Percentiles rank a stretch among this genome's conserved stretches.
phyloP scores from a whole-genome alignment of 2,797 vertebrate species.

The Phalanger gymnotis region DNA sequence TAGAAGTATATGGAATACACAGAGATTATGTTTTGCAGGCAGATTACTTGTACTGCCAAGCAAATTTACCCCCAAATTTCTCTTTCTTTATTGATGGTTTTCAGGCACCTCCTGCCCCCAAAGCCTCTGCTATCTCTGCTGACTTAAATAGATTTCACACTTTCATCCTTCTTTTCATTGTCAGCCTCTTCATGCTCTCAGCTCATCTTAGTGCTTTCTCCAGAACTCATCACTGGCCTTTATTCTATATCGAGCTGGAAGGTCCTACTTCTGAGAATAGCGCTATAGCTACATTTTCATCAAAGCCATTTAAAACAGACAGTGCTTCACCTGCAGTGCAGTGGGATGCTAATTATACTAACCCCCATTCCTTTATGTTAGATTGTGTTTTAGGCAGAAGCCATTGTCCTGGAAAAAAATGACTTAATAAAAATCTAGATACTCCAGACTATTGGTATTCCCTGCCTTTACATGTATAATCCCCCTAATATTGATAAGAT shows the following conservation, averaged over 20 bases:
- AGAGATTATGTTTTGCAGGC: slow-evolving; percentile 6
- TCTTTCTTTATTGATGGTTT: not conserved
- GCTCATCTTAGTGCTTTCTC: slow-evolving; percentile 8
- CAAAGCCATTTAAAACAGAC: not conserved
- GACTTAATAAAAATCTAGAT: not conserved
- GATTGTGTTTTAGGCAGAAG: not conserved
- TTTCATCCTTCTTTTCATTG: slow-evolving; percentile 8
- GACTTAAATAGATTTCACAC: slow-evolving; percentile 4
- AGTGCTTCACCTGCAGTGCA: not conserved
- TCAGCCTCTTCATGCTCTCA: slow-evolving; percentile 7
- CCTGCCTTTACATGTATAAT: not conserved
- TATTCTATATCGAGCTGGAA: not conserved
- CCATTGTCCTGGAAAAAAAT: not conserved
- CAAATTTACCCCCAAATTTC: slow-evolving; percentile 7
- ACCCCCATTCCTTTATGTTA: not conserved
- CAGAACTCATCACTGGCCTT: not conserved
- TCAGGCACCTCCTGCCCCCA: not conserved
- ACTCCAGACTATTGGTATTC: not conserved
- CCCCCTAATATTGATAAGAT: not conserved
- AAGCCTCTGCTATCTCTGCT: slow-evolving; percentile 20
- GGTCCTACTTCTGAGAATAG: slow-evolving; percentile 24
- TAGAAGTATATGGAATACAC: not conserved
- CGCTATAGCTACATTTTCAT: not conserved
- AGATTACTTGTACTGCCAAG: slow-evolving; percentile 18
- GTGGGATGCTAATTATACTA: not conserved